Evolutionary conservation across 2,888 invertebrate genomes (phyloP).

Genomic region (Rhingia rostrata): DNA sequence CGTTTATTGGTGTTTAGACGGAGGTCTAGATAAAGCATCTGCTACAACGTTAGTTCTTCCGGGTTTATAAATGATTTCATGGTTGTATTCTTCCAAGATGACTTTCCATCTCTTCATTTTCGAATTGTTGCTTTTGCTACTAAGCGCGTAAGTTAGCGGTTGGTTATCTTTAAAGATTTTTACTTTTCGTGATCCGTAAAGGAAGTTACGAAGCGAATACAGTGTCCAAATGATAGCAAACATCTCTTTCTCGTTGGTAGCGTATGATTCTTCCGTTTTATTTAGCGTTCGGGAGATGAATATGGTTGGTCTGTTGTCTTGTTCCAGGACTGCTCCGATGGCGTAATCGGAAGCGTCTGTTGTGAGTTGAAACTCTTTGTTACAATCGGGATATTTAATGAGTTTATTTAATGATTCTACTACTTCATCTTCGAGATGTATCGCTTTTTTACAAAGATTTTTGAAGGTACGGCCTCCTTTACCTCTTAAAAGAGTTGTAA

Average conservation of each 20-base stretch:
- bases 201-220: slow-evolving; percentile 17
- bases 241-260: slow-evolving; percentile 55
- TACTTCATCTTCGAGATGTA: slow-evolving; percentile 16
- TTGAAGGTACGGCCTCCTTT: slow-evolving; percentile 40
- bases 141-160: no score
- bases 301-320: no score
- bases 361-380: slow-evolving; percentile 51
- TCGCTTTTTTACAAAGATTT: slow-evolving; percentile 23
- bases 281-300: slow-evolving; percentile 24
- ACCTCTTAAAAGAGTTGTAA: slow-evolving; percentile 50
- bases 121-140: slow-evolving; percentile 53
- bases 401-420: slow-evolving; percentile 33
- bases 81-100: slow-evolving; percentile 58
- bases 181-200: slow-evolving; percentile 23
- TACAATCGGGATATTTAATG: slow-evolving; percentile 57
- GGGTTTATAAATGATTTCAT: slow-evolving; percentile 64
- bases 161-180: no score
- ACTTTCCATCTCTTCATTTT: slow-evolving; percentile 65
- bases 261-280: slow-evolving; percentile 52
- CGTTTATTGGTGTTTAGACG: slow-evolving; percentile 11
- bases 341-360: slow-evolving; percentile 62
- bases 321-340: slow-evolving; percentile 40
- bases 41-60: slow-evolving; percentile 43
- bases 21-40: slow-evolving; percentile 23
- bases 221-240: slow-evolving; percentile 32